Base-by-base conservation (phyloP, 2,797 vertebrate genomes). In the Botia almorhae region DNA sequence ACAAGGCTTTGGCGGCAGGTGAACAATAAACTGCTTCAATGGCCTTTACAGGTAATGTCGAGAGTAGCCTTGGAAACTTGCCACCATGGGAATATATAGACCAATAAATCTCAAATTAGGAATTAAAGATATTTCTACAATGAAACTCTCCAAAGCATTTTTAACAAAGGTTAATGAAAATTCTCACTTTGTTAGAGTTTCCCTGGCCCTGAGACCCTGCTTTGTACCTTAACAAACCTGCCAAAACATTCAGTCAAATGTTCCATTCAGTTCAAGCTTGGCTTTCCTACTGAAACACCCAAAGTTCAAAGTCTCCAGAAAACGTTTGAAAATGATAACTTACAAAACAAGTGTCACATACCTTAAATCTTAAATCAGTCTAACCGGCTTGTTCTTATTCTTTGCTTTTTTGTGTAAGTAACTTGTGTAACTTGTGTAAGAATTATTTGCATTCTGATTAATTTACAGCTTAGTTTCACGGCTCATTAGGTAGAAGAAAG, bases 401-500 rank as follows among this genome's bases (percentile, higher is more conserved):
- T 11, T 26, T 17, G 13, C 39, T 19, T 61, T 13, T 29, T 29
- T 74, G 55, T 72, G 76, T 65, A 75, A 36, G 21, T 51, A 74
- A 74, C 74, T 58, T 16, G n/a, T n/a, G n/a, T n/a, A n/a, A n/a
- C n/a, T n/a, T n/a, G n/a, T n/a, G n/a, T n/a, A n/a, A n/a, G n/a
- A n/a, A n/a, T n/a, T 33, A 46, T 10, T 53, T 51, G 16, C 0
- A 5, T 17, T 17, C 12, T 14, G 64, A 75, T 78, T 29, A 72
- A 43, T 39, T 51, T 69, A 65, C 36, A 58, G 51, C 58, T 80
- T 74, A 81, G 36, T 81, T 75, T 53, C 33, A 26, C 71, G 26
- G 67, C 23, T 72, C 79, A 73, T 81, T 87, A 87, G 77, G 68
- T 23, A 55, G 29, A 73, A 74, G 39, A 36, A 23, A 46, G 74